Conservation (phyloP, 2,113 vertebrate genomes). For the Xiphophorus couchianus region DNA sequence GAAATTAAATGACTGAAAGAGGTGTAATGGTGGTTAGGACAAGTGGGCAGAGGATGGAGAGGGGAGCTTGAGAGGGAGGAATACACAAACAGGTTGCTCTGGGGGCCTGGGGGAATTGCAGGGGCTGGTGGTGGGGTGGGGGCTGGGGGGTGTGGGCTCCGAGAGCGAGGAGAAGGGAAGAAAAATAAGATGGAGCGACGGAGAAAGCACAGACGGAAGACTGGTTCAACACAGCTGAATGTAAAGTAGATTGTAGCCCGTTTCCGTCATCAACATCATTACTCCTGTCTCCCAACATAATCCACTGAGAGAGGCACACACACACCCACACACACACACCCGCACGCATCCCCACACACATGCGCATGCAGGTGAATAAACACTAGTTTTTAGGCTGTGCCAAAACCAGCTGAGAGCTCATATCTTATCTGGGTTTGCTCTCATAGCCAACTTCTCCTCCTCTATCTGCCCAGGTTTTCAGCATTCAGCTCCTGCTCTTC, state of each 20-base stretch:
- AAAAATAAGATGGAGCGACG: slow-evolving; percentile 60
- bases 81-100: slow-evolving; percentile 77
- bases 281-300: slow-evolving; percentile 16
- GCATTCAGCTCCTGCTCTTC: slow-evolving; percentile 40
- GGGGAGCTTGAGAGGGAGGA: slow-evolving; percentile 52
- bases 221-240: slow-evolving; percentile 29
- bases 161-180: slow-evolving; percentile 28
- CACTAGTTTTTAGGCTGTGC: slow-evolving; percentile 13
- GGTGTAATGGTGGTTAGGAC: slow-evolving; percentile 53
- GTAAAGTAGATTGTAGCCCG: slow-evolving; percentile 36
- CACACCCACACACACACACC: not conserved
- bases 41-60: slow-evolving; percentile 37
- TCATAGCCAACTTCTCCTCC: slow-evolving; percentile 44
- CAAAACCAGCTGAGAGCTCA: slow-evolving; percentile 33
- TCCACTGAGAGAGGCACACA: slow-evolving; percentile 5
- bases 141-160: slow-evolving; percentile 9
- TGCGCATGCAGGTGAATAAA: slow-evolving; percentile 41
- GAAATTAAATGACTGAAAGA: slow-evolving; percentile 59
- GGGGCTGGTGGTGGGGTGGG: not conserved
- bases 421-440: slow-evolving; percentile 19
- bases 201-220: slow-evolving; percentile 34
- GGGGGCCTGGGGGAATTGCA: slow-evolving; percentile 66
- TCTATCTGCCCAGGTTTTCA: slow-evolving; percentile 25
- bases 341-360: not conserved
- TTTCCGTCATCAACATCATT: slow-evolving; percentile 48